Evolutionary conservation across 2,113 vertebrate genomes (phyloP), one percentile per base, ranked within the genome.

Genomic region (Neotragus pygmaeus): DNA sequence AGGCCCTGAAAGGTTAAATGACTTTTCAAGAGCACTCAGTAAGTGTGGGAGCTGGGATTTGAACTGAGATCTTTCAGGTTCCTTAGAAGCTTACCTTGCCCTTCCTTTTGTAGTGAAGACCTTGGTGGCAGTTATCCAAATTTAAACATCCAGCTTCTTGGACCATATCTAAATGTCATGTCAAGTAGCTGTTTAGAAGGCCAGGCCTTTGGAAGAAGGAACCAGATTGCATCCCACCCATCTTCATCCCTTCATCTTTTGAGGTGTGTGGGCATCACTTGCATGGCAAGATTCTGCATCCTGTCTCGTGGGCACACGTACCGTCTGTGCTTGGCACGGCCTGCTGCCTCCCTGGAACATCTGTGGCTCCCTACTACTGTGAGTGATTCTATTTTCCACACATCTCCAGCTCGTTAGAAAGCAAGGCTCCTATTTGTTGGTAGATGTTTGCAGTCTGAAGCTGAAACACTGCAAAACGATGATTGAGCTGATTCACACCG

Each of bases 311-410:
- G 70, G 66, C 86, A 57, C 88, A 83, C 77, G 23, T 21, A 33
- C 94, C 47, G 36, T 51, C 95, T 75, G 92, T 28, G 60, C 97
- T 95, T 97, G 96, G 98, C 96, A 89, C 92, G 30, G 96, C 60
- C 96, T 28, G 85, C 88, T 17, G 57, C 81, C 94, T 91, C 97
- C 73, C 36, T 51, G 91, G 88, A 97, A 97, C 98, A 97, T 98
- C 97, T 98, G 97, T 87, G 97, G 93, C 97, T 95, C 96, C 73
- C 95, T 87, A 77, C 94, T 96, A 77, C 96, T 91, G 78, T 91
- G 96, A 96, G 96, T 80, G 97, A 96, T 87, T 97, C 96, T 97
- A 97, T 98, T 98, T 98, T 95, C 96, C 96, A 98, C 97, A 98
- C 97, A 90, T 97, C 94, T 78, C 91, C 80, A 62, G 97, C 97